Percentiles rank a stretch among this genome's conserved stretches.
Conservation (phyloP, 2,888 invertebrate genomes). For the Synergus japonicus region DNA sequence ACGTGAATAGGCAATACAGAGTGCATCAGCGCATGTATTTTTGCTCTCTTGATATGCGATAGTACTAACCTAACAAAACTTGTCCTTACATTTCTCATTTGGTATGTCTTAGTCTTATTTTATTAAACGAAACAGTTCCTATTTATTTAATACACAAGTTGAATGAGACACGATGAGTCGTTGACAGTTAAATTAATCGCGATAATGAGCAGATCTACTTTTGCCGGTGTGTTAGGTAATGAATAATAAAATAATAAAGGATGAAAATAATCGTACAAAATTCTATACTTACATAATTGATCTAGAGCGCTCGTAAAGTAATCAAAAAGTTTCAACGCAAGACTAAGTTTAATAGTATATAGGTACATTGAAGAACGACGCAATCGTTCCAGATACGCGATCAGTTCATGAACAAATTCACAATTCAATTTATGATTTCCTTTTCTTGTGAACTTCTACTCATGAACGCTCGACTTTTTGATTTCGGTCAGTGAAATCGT, state of each 20-base stretch:
- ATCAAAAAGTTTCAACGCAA: conserved; percentile 33
- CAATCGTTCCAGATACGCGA: neutral
- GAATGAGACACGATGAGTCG: conserved; percentile 64
- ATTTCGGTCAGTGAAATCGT: conserved; percentile 49
- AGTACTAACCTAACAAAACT: conserved; percentile 74
- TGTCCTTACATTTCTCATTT: conserved; percentile 75
- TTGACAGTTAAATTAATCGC: conserved; percentile 64
- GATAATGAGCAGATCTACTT: conserved; percentile 70
- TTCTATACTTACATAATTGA: conserved; percentile 40
- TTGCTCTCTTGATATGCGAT: conserved; percentile 76
- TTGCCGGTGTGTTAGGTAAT: conserved; percentile 38
- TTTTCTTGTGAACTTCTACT: conserved; percentile 26
- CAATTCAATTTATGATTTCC: neutral
- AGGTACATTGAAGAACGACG: conserved; percentile 31
- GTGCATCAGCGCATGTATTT: conserved; percentile 71
- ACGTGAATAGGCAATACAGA: conserved; percentile 75
- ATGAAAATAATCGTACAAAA: conserved; percentile 47
- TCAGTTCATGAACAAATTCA: conserved; percentile 18
- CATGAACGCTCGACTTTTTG: conserved; percentile 45
- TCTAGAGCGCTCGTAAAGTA: conserved; percentile 68
- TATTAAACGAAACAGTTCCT: conserved; percentile 63
- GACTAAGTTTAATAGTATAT: conserved; percentile 15
- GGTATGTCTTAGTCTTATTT: conserved; percentile 77
- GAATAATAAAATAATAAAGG: conserved; percentile 48
- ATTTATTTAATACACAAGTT: conserved; percentile 64